Conservation (phyloP, 2,113 vertebrate species). For the Pelecanoides urinatrix region DNA sequence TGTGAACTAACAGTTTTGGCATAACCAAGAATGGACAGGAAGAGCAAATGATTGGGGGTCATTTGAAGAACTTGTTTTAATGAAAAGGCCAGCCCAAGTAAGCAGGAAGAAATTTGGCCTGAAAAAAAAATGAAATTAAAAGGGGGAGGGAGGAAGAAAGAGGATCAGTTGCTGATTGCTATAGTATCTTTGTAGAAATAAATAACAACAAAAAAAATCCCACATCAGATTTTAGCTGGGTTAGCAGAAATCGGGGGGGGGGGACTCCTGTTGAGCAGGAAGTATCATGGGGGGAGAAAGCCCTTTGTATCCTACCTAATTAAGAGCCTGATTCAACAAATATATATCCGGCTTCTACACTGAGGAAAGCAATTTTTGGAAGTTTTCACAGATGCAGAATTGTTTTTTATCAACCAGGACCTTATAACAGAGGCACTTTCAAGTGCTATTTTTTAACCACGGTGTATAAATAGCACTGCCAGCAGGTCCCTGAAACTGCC, state of each 20-base stretch:
- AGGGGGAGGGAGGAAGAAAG: not conserved
- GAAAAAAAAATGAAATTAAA: not conserved
- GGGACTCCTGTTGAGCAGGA: not conserved
- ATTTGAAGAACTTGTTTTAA: constrained; percentile 57
- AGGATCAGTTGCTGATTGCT: not conserved
- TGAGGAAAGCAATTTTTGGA: constrained; percentile 46
- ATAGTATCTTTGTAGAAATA: not conserved
- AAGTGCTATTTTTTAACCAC: not conserved
- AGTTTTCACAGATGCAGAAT: not conserved
- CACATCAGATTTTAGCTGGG: not conserved
- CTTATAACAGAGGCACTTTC: not conserved
- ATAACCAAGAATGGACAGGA: constrained; percentile 63
- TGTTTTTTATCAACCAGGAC: not conserved
- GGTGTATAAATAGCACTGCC: constrained; percentile 35
- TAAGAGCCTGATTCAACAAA: constrained; percentile 55
- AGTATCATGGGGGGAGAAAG: not conserved
- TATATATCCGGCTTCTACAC: constrained; percentile 43
- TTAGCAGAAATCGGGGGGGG: not conserved
- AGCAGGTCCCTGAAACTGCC: not conserved
- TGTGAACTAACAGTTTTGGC: constrained; percentile 80
- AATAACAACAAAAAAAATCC: not conserved
- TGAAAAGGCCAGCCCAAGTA: constrained; percentile 16
- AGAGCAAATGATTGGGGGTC: constrained; percentile 65
- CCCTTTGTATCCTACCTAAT: constrained; percentile 34
- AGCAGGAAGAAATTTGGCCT: not conserved